Conservation (phyloP, 1,140 invertebrate species). For the Plodia interpunctella region DNA sequence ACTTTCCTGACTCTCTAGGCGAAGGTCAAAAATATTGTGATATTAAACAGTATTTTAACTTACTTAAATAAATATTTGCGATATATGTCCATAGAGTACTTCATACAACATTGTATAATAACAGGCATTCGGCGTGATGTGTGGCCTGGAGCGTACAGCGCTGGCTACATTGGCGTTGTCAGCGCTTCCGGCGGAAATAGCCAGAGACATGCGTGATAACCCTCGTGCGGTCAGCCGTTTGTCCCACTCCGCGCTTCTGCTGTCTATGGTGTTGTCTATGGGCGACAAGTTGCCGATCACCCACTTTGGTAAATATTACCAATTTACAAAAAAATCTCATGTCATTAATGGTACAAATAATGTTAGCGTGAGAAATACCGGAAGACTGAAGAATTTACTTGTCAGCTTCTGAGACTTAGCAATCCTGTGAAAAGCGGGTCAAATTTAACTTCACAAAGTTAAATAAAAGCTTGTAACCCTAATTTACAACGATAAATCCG, state of each 20-base stretch:
- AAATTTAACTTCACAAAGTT: too few relatives aligned
- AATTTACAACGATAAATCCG: too few relatives aligned
- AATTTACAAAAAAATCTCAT: background rate
- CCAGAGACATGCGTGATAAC: conserved; percentile 86
- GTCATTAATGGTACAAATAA: too few relatives aligned
- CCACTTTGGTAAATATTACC: conserved; percentile 82
- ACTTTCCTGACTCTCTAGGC: too few relatives aligned
- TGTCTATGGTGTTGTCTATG: conserved; percentile 92
- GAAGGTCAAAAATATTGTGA: too few relatives aligned
- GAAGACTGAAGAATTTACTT: too few relatives aligned
- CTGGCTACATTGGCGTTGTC: conserved; percentile 90
- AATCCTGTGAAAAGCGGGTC: too few relatives aligned
- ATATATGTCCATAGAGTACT: background rate
- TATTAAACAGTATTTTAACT: too few relatives aligned
- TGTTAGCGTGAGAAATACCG: too few relatives aligned
- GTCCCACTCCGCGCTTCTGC: conserved; percentile 85
- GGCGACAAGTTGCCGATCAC: conserved; percentile 91
- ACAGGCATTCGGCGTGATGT: conserved; percentile 91
- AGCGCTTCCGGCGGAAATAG: conserved; percentile 91
- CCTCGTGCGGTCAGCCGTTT: conserved; percentile 83
- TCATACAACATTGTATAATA: background rate
- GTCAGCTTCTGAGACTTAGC: too few relatives aligned
- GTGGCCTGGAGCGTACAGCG: conserved; percentile 87
- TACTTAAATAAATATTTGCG: too few relatives aligned
- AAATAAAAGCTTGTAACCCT: too few relatives aligned